Conservation (phyloP, 2,797 vertebrate genomes). For the Rhincodon typus region DNA sequence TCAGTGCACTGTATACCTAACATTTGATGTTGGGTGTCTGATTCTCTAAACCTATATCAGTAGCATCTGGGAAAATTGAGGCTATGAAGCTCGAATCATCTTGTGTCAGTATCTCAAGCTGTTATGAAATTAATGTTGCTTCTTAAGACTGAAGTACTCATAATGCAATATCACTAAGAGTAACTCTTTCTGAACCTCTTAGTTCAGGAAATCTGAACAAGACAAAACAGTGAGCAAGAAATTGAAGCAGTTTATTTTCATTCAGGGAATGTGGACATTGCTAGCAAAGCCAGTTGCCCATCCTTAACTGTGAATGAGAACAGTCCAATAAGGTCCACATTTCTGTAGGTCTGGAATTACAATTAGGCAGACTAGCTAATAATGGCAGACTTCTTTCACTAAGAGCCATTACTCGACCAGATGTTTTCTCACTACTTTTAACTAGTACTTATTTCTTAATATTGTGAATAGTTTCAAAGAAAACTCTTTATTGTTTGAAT, state of each 20-base stretch:
- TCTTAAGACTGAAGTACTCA: neutral
- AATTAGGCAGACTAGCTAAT: too few species aligned
- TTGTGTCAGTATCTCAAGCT: neutral
- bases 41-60: neutral
- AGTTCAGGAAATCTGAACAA: neutral
- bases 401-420: too few species aligned
- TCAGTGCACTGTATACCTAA: neutral
- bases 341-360: too few species aligned
- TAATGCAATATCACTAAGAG: neutral
- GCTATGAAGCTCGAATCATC: neutral
- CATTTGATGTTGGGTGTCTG: neutral
- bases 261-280: too few species aligned
- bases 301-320: too few species aligned
- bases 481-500: too few species aligned
- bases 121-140: neutral
- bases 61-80: neutral
- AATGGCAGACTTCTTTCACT: too few species aligned
- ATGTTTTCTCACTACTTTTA: too few species aligned
- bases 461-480: too few species aligned
- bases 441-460: too few species aligned
- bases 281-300: too few species aligned
- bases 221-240: neutral
- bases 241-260: neutral
- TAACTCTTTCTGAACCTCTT: neutral
- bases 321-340: too few species aligned